Evolutionary conservation across 2,888 invertebrate species (phyloP).

Genomic region (Drosophila peninsularis): DNA sequence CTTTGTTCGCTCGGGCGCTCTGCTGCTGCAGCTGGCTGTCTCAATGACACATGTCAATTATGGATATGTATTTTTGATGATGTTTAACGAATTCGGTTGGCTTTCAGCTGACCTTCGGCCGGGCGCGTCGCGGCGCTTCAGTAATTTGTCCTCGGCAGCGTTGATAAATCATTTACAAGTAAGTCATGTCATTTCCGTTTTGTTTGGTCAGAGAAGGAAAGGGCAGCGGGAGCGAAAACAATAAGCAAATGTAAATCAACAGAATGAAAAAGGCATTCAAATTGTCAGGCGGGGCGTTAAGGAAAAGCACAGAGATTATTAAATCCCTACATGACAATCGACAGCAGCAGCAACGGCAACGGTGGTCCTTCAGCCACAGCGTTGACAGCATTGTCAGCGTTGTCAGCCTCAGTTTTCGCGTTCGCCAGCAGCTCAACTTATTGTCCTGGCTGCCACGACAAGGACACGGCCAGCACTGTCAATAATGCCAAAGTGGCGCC

Average conservation of each 20-base stretch:
- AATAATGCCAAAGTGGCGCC: constrained; percentile 45
- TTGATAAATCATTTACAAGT: constrained; percentile 65
- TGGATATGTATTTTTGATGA: constrained; percentile 56
- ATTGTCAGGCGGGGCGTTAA: constrained; percentile 53
- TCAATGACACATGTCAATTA: constrained; percentile 54
- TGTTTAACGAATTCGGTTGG: constrained; percentile 31
- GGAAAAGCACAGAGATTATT: constrained; percentile 66
- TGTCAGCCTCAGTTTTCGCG: constrained; percentile 59
- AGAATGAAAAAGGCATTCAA: constrained; percentile 58
- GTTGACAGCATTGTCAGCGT: constrained; percentile 67
- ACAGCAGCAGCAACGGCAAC: constrained; percentile 39
- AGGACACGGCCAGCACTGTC: constrained; percentile 42
- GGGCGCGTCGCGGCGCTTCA: constrained; percentile 7
- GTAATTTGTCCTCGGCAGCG: constrained; percentile 51
- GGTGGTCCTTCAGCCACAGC: constrained; percentile 34
- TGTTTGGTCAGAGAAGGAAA: constrained; percentile 30
- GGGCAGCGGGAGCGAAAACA: constrained; percentile 30
- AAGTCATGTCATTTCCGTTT: constrained; percentile 38
- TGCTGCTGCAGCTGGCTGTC: constrained; percentile 1
- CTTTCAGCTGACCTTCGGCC: constrained; percentile 33
- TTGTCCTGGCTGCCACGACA: constrained; percentile 39
- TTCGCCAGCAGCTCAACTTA: constrained; percentile 34
- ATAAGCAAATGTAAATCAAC: constrained; percentile 69
- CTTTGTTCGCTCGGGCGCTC: constrained; percentile 1
- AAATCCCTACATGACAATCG: constrained; percentile 74